Evolutionary conservation across 1,140 invertebrate species (phyloP), one percentile per base, ranked within the genome.

Genomic region (Steinernema feltiae): DNA sequence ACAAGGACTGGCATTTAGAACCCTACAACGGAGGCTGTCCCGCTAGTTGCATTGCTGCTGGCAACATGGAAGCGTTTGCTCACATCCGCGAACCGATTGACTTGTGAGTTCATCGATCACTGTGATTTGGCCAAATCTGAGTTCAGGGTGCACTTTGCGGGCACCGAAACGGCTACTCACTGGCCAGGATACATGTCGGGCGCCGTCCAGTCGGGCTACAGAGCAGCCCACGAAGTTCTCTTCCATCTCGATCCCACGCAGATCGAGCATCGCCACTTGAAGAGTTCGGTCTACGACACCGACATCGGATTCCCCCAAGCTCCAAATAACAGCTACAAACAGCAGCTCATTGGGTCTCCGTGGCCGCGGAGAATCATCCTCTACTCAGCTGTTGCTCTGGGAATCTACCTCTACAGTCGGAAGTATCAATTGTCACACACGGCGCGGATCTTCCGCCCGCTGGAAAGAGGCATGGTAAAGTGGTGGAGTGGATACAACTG

Each of bases 101-200:
- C 30, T 81, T 74, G 85, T 87, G 46, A 70, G 74, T 21, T 86
- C 35, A 41, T 41, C 18, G 7, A 7, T 41, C 7, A 41, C 7
- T 41, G 7, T 7, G 35, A 41, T 41, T 7, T 41, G 35, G 35
- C n/a, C 53, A 73, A 82, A 69, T 85, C 86, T 18, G 72, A 85
- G 70, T 83, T 80, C 12, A 82, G 85, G 30, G 78, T 89, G 1
- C 86, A 86, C 78, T 90, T 89, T 84, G 89, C 88, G 41, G 89
- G 89, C 1, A 89, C 89, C 24, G 90, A 90, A 80, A 89, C 89
- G 7, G 88, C 90, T 1, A 87, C 86, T 0, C 79, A 87, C 71
- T 90, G 90, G 90, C 85, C 87, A 32, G 89, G 90, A 7, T 89
- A 89, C 80, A 89, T 90, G 87, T 88, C 87, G 53, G 90, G 90